Conservation (phyloP, 2,113 vertebrate species). For the Rhagologus leucostigma region DNA sequence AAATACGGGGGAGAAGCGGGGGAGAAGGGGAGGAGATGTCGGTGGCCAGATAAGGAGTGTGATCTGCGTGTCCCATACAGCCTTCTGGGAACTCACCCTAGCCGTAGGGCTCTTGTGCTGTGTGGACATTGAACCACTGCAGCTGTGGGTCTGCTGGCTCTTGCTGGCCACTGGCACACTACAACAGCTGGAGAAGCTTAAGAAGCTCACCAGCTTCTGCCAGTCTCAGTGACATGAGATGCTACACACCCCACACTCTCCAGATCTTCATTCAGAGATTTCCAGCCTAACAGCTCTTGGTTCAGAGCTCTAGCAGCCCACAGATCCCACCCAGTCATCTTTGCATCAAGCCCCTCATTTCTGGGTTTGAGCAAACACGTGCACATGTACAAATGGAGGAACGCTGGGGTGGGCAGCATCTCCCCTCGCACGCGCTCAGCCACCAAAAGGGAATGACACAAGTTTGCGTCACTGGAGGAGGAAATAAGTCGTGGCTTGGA, state of each 20-base stretch:
- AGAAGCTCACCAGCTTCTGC: background rate
- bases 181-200: background rate
- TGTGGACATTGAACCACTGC: no score
- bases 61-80: no score
- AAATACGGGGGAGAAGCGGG: no score
- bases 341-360: background rate
- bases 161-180: no score
- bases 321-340: background rate
- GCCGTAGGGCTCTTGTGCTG: no score
- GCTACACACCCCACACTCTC: background rate
- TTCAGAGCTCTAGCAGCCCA: background rate
- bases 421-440: background rate
- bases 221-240: background rate
- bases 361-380: background rate
- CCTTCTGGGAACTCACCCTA: no score
- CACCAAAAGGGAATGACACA: background rate
- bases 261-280: background rate
- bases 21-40: no score
- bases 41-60: no score
- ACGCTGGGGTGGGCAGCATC: background rate
- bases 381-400: fast-evolving
- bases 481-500: background rate
- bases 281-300: background rate
- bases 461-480: background rate
- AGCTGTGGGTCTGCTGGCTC: no score